Evolutionary conservation across 92 coral and sea anemone genomes (phyloP), one percentile per base, ranked within the genome.

Genomic region (Metridium senile): DNA sequence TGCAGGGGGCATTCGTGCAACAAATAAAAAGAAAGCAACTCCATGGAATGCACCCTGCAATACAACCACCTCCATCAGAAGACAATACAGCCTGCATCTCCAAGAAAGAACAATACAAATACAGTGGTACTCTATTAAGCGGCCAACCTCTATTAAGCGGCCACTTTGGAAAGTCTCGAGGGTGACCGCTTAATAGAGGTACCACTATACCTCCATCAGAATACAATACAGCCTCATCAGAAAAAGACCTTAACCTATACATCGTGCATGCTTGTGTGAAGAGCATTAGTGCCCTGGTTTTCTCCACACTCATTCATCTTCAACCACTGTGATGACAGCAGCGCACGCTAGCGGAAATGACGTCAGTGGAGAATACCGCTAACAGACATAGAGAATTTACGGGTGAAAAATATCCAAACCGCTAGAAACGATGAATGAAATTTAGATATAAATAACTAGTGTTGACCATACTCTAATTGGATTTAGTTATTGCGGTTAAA

Each of bases 331-430:
- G 69, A 30, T 63, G 69, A 63, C 45, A 13, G 49, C 13, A 39
- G 6, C 13, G 49, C 29, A 28, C 31, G n/a, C 6, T 6, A 63
- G 7, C 39, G 69, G 69, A 63, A 63, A 63, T 63, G 69, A 63
- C 69, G 69, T 63, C 69, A 63, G 27, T 28, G 29, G 39, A n/a
- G 29, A 63, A 28, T 30, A 63, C 31, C 21, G 31, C 69, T 28
- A 63, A 63, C 69, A 63, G 69, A 63, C 69, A 63, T 19, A 63
- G 28, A 31, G 9, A 39, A 59, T 7, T 59, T 59, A 59, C 66
- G 18, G 17, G 4, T 29, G 17, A 16, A 22, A 26, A 8, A 22
- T 59, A 8, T 1, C 2, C 11, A 22, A 59, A 59, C 66, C 59
- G 59, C 20, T 59, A 1, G 33, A 59, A 59, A 59, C 32, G 11